Evolutionary conservation across 2,888 invertebrate genomes (phyloP), one percentile per base, ranked within the genome.

Genomic region (Leucozona laternaria): DNA sequence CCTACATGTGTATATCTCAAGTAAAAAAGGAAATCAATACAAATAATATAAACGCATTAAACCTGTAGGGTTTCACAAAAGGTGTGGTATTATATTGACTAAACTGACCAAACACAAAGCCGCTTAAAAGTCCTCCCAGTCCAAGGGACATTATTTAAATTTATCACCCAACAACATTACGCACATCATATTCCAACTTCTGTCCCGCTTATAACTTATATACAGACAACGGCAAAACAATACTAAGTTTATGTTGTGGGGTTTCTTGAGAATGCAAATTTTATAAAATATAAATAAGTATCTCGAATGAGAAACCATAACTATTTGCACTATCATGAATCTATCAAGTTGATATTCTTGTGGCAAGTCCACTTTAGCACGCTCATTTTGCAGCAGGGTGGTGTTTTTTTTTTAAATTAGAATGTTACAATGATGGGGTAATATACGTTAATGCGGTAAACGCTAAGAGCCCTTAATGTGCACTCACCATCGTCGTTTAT

Each of bases 281-380:
- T 77, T 34, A 57, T 57, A 43, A 55, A 55, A 66, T 43, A 40
- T 15, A 70, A 76, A 81, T 43, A 43, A 13, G 5, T 53, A 57
- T 50, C 57, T 17, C 5, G n/a, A 20, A 20, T 55, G 75, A 55
- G 84, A 85, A 77, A 85, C 76, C 80, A 60, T 78, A 81, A 68
- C 80, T 77, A 68, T 81, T 70, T 66, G 50, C 50, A 71, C 37
- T 45, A 79, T 57, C 62, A 28, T 40, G 20, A 45, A 77, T 57
- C 85, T 72, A 50, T 70, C 53, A 53, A 53, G 76, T 58, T 68
- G 68, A 22, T 31, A 78, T 78, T 78, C 66, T 82, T 79, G 78
- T 75, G 64, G 78, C 78, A 82, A 85, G 79, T 71, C 86, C 86
- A 86, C 86, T 86, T 82, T 78, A 86, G 70, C 86, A 86, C 86